phyloP scores from a whole-genome alignment of 2,797 vertebrate genomes.

The Lateolabrax maculatus region DNA sequence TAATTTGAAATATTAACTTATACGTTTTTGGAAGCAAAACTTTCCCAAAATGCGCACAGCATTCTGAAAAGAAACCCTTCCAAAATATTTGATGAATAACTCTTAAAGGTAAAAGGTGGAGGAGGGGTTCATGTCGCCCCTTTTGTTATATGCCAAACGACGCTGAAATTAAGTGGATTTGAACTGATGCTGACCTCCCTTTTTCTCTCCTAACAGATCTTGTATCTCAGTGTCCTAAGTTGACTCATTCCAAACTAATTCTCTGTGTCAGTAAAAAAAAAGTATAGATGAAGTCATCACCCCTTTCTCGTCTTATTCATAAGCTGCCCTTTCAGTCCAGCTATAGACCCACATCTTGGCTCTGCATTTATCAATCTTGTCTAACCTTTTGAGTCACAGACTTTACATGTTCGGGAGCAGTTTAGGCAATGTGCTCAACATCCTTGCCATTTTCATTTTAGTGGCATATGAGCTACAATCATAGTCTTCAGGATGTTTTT shows the following conservation, averaged over 20 bases:
- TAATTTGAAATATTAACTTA: neutral
- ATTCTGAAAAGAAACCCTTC: neutral
- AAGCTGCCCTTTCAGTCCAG: constrained; percentile 64
- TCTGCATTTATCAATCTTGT: constrained; percentile 62
- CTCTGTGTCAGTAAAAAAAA: constrained; percentile 33
- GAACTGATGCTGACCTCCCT: constrained; percentile 47
- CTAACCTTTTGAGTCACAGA: constrained; percentile 63
- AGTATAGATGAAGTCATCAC: constrained; percentile 60
- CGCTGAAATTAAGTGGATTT: constrained; percentile 34
- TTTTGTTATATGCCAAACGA: constrained; percentile 50
- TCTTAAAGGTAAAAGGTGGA: constrained; percentile 47
- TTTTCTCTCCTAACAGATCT: constrained; percentile 51
- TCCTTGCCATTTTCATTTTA: constrained; percentile 34
- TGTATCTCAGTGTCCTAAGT: constrained; percentile 26
- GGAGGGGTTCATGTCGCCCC: neutral
- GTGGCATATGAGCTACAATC: constrained; percentile 7
- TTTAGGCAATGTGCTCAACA: constrained; percentile 27
- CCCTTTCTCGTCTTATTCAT: constrained; percentile 68
- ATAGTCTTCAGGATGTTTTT: constrained; percentile 20
- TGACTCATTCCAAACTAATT: constrained; percentile 60
- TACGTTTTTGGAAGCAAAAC: neutral
- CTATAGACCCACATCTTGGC: constrained; percentile 46
- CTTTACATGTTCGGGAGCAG: constrained; percentile 36
- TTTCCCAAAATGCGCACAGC: neutral
- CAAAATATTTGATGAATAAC: neutral